Evolutionary conservation across 1,140 invertebrate genomes (phyloP).

Genomic region (Sminthurinus signatus): DNA sequence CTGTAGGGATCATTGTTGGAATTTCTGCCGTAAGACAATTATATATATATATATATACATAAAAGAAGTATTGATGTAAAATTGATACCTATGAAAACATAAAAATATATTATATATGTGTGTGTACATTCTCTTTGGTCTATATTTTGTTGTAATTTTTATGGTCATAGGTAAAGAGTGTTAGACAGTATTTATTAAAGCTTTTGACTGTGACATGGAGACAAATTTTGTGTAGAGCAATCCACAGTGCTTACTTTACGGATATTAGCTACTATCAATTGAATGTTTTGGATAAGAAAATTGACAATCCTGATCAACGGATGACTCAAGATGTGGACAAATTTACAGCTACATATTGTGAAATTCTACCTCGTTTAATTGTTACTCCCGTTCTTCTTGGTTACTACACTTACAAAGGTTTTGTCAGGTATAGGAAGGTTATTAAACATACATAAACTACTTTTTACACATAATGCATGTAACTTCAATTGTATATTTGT

Average conservation of each 20-base stretch:
- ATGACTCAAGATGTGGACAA: conserved; percentile 56
- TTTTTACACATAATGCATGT: neutral
- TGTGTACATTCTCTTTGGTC: too few species aligned
- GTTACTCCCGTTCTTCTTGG: conserved; percentile 54
- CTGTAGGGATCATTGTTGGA: conserved; percentile 48
- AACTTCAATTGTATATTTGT: neutral
- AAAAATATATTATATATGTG: too few species aligned
- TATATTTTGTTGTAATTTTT: too few species aligned
- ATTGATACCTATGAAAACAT: too few species aligned
- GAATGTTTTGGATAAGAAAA: conserved; percentile 48
- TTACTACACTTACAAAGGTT: conserved; percentile 51
- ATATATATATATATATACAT: too few species aligned
- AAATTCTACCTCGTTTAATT: conserved; percentile 49
- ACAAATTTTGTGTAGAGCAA: conserved; percentile 45
- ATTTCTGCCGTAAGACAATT: conserved; percentile 50
- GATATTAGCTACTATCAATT: conserved; percentile 50
- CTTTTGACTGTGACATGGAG: conserved; percentile 51
- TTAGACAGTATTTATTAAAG: conserved; percentile 46
- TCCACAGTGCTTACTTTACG: conserved; percentile 52
- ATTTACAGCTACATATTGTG: conserved; percentile 49
- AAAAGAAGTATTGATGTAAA: too few species aligned
- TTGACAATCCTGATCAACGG: conserved; percentile 56
- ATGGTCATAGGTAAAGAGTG: conserved; percentile 47
- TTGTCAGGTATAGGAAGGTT: conserved; percentile 42
- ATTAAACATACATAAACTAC: neutral